Conservation (phyloP, 1,140 invertebrate species). For the Drosophila tropicalis region DNA sequence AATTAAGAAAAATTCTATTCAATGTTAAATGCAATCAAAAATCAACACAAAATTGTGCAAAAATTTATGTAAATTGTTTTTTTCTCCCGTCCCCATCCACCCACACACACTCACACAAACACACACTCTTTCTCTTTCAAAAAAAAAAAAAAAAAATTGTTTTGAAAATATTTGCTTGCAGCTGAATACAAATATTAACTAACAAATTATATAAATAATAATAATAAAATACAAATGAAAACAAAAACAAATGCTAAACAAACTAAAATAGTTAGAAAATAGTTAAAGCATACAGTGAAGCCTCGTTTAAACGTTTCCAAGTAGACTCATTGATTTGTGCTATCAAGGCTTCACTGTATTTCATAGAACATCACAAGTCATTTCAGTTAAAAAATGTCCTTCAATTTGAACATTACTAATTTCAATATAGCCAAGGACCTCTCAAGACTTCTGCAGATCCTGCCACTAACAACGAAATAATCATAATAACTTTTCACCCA, state of each 20-base stretch:
- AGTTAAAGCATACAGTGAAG: not conserved
- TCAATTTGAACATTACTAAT: too few species aligned
- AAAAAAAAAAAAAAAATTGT: not conserved
- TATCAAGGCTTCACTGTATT: too few species aligned
- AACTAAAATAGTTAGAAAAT: slow-evolving; percentile 11
- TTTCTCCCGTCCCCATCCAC: too few species aligned
- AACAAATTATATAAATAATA: not conserved
- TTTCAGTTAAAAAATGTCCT: too few species aligned
- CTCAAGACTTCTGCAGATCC: too few species aligned
- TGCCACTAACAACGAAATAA: too few species aligned
- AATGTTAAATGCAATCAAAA: slow-evolving; percentile 57
- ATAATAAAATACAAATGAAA: not conserved
- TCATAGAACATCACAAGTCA: not conserved
- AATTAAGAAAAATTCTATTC: slow-evolving; percentile 17
- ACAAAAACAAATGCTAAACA: not conserved
- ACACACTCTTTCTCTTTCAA: not conserved
- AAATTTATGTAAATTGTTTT: not conserved
- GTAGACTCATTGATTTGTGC: too few species aligned
- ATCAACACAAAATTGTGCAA: slow-evolving; percentile 32
- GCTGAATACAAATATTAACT: not conserved
- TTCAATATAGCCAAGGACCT: too few species aligned
- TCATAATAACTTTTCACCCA: too few species aligned
- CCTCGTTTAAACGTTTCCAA: too few species aligned
- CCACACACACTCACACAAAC: too few species aligned
- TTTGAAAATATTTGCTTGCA: slow-evolving; percentile 13